These are phyloP conservation scores for Tarsius wallacei DNA, from an alignment of 2,797 vertebrate species.

Conservation along the genomic window DNA sequence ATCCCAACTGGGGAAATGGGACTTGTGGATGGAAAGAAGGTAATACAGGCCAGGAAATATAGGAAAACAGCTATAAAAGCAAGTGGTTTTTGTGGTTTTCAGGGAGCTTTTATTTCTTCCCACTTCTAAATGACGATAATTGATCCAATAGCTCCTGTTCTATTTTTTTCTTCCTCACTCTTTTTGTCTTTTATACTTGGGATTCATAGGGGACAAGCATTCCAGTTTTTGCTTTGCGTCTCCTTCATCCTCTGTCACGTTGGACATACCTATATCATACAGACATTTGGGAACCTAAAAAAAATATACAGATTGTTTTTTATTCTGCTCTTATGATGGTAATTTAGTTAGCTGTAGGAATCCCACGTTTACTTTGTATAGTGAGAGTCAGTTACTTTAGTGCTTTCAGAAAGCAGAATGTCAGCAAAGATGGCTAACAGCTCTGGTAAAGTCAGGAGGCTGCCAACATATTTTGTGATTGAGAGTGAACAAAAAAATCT, in stretches of 20 bases:
- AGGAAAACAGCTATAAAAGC: not conserved
- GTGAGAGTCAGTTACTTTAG: not conserved
- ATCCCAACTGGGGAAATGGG: not conserved
- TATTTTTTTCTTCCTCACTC: not conserved
- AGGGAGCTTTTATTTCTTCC: constrained; percentile 23
- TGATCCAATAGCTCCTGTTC: not conserved
- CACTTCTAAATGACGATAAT: not conserved
- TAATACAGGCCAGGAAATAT: not conserved
- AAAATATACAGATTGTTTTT: not conserved
- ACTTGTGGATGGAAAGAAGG: not conserved
- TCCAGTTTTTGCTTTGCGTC: not conserved
- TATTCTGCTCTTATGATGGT: not conserved
- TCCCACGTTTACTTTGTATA: not conserved
- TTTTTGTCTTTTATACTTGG: not conserved
- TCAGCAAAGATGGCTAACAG: not conserved
- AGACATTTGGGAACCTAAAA: not conserved
- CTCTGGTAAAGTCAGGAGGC: constrained; percentile 10
- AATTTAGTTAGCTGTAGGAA: not conserved
- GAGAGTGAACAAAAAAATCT: not conserved
- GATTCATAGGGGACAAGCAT: not conserved
- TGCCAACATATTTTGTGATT: constrained; percentile 40
- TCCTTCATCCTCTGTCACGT: not conserved
- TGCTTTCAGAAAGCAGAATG: not conserved
- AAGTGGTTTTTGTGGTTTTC: not conserved
- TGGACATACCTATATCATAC: not conserved